These are phyloP conservation scores for Eulemur rubriventer DNA, from an alignment of 2,797 vertebrate genomes.

Conservation along the genomic window DNA sequence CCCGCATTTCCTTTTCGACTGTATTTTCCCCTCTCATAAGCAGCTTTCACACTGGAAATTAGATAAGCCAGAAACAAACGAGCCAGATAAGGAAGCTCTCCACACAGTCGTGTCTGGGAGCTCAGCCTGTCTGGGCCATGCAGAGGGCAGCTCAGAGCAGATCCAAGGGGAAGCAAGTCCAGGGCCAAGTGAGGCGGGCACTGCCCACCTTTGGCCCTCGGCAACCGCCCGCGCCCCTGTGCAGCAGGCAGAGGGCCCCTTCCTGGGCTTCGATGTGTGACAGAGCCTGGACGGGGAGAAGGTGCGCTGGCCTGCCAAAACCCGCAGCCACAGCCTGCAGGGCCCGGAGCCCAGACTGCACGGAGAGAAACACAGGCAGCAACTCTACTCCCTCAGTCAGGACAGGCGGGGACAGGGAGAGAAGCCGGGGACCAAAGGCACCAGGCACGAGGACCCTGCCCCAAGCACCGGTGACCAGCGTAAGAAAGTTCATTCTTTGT, in stretches of 20 bases:
- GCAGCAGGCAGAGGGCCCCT: not conserved
- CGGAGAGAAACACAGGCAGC: slow-evolving; percentile 36
- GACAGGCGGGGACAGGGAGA: not conserved
- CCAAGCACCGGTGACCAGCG: slow-evolving; percentile 59
- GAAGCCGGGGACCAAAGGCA: accelerated
- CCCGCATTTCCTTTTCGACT: not conserved
- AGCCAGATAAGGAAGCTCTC: not conserved
- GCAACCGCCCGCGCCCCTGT: not conserved
- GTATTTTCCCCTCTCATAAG: not conserved
- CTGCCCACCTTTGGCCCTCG: not conserved
- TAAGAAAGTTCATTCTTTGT: slow-evolving; percentile 40
- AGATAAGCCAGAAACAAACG: not conserved
- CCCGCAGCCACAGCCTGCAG: slow-evolving; percentile 74
- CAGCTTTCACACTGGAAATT: not conserved
- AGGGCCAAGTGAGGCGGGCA: not conserved
- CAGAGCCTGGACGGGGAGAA: slow-evolving; percentile 73
- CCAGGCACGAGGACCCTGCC: slow-evolving; percentile 48
- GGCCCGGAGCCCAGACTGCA: slow-evolving; percentile 68
- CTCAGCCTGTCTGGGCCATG: not conserved
- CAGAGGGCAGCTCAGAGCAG: not conserved
- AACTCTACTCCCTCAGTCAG: slow-evolving; percentile 59
- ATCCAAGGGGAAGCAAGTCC: not conserved
- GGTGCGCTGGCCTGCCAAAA: slow-evolving; percentile 66
- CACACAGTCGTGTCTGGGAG: not conserved
- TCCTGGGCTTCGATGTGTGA: slow-evolving; percentile 62